Conservation (phyloP, 2,797 vertebrate genomes). For the Poeciliopsis presidionis region DNA sequence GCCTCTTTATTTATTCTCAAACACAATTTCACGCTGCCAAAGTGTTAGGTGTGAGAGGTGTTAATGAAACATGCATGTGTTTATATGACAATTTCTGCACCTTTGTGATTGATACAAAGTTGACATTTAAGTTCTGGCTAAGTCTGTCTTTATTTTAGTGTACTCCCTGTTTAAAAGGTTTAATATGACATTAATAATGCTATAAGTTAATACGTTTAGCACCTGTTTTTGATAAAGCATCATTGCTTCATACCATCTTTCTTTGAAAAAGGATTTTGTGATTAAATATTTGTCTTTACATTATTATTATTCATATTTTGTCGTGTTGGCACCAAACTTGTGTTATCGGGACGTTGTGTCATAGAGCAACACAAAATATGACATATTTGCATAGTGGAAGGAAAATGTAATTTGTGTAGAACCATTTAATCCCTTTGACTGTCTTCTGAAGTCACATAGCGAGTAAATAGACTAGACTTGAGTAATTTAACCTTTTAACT, state of each 20-base stretch:
- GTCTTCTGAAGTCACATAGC: background rate
- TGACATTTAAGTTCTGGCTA: background rate
- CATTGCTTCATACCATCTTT: background rate
- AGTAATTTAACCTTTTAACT: no score
- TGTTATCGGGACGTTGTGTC: background rate
- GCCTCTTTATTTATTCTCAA: slow-evolving; percentile 56
- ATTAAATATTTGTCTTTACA: background rate
- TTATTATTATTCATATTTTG: background rate
- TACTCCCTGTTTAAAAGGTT: background rate
- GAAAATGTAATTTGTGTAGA: background rate
- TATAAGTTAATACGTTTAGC: no score
- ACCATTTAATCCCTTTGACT: background rate
- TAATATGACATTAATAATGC: background rate
- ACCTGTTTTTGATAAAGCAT: background rate
- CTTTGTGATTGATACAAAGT: background rate
- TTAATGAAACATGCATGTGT: slow-evolving; percentile 18
- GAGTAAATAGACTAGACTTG: no score
- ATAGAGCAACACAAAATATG: background rate
- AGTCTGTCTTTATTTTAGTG: background rate
- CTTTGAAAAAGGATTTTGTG: background rate
- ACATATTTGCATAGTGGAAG: background rate
- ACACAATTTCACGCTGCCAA: slow-evolving; percentile 59
- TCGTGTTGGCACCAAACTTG: background rate
- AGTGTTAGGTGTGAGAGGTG: slow-evolving; percentile 43
- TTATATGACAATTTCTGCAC: background rate